Evolutionary conservation across 1,140 invertebrate genomes (phyloP), one percentile per base, ranked within the genome.

Genomic region (Drosophila paulistorum): DNA sequence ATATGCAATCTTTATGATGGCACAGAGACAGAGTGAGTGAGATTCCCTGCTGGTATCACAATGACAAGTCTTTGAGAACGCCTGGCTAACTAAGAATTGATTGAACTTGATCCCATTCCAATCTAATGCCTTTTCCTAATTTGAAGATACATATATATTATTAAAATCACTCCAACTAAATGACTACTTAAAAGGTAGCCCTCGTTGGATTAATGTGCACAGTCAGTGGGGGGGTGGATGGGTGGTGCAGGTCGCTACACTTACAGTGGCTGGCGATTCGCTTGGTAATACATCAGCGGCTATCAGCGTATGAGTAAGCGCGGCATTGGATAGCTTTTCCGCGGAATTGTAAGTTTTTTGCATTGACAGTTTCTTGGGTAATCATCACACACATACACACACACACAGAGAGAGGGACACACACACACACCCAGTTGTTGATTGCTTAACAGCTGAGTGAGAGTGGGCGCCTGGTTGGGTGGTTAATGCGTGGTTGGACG

Each of bases 331-430:
- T 65, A 51, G 63, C 57, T 80, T 87, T 86, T 86, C 84, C 73
- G 73, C 84, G 84, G 45, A 86, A 86, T 74, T 68, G 58, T 57
- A 67, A 59, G 57, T 54, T 81, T 30, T 37, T 87, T 77, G 71
- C 78, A 81, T 77, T 87, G 83, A 74, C 70, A 90, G 70, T 85
- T 81, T 90, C 87, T 86, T 90, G 71, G 61, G 60, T 82, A 85
- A 73, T 68, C 90, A 75, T 41, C 33, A 39, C 11, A 14, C 54
- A 69, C 37, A 74, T 9, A 59, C 62, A 17, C 55, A 23, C 20
- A 23, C 64, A 48, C 78, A 85, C 70, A 26, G 9, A 23, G 17
- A 17, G n/a, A 39, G 1, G 61, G 11, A 5, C 64, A 48, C 78
- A 85, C 74, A 64, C 74, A 81, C 82, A 62, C 79, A 72, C 78